Conservation (phyloP, 1,140 invertebrate genomes). For the Chironomus tepperi region DNA sequence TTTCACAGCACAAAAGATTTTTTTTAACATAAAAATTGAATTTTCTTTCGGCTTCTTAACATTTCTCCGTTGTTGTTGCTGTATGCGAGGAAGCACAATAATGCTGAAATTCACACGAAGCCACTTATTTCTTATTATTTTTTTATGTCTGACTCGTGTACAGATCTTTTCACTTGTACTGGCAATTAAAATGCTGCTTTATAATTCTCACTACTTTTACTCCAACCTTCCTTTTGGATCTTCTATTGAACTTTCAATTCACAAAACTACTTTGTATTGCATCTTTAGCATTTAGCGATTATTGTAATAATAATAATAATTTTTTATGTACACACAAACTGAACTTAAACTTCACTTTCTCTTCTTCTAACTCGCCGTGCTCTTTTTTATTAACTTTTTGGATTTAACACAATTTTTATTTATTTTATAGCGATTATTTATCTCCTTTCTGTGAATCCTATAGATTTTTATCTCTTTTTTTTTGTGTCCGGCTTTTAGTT, state of each 20-base stretch:
- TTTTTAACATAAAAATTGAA: neutral
- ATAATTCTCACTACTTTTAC: too few relatives aligned
- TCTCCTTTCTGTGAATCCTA: neutral
- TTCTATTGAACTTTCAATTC: too few relatives aligned
- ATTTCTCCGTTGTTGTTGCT: too few relatives aligned
- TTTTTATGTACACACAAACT: neutral
- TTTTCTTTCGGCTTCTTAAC: neutral
- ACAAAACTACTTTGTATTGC: neutral
- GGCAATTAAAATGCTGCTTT: too few relatives aligned
- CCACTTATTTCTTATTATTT: too few relatives aligned
- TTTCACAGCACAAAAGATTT: too few relatives aligned
- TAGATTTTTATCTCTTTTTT: neutral
- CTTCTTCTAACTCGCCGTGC: neutral
- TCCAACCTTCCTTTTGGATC: too few relatives aligned
- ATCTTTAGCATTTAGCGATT: neutral
- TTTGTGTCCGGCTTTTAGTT: neutral
- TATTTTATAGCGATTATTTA: neutral
- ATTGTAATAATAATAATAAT: neutral
- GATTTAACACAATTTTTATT: conserved; percentile 3
- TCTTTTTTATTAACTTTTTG: neutral
- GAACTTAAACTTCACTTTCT: conserved; percentile 3
- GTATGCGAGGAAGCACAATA: too few relatives aligned
- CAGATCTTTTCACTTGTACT: too few relatives aligned
- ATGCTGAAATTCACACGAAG: too few relatives aligned
- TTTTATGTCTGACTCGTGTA: too few relatives aligned